Evolutionary conservation across 2,113 vertebrate genomes (phyloP), one percentile per base, ranked within the genome.

Genomic region (Barnardius zonarius): DNA sequence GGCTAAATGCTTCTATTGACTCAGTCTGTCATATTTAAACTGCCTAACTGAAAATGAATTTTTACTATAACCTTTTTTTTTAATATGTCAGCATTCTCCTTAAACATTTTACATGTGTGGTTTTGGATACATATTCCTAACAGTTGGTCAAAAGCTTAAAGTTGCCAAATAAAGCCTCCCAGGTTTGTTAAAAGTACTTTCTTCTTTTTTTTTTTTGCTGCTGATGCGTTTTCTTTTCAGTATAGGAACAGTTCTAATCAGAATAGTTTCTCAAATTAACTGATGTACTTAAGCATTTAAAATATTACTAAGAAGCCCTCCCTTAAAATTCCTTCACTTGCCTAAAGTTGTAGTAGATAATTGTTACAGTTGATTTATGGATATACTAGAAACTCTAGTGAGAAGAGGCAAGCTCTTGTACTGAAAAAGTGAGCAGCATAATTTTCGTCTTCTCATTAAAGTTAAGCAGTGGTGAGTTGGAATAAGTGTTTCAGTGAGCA

Each of bases 21-120:
- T 81, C 28, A 19, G 69, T 90, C 90, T 93, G 67, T 92, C 80
- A 94, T 93, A 96, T 93, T 97, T 95, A 97, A 95, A 86, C 33
- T 69, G 75, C 75, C 90, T 57, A 96, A 96, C 83, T 73, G 55
- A 73, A 96, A 97, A 96, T 77, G 91, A 77, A 86, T 93, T 97
- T 94, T 97, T 88, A 87, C 82, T 97, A 76, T 37, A 83, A 94
- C 46, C 22, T 7, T 30, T 92, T 86, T 48, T 67, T 76, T 81
- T 63, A 86, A 88, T 88, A 33, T 9, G 27, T 97, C 94, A 94
- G 48, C 75, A 83, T 69, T 96, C 54, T 89, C 87, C 68, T 84
- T 69, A 62, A 64, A 64, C 74, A 68, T 64, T 61, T 86, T 59
- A 64, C 76, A 77, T 75, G 70, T 77, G 83, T 75, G 84, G 79